These are phyloP conservation scores for Deroplatys truncata DNA, from an alignment of 2,888 invertebrate genomes.

Conservation along the genomic window DNA sequence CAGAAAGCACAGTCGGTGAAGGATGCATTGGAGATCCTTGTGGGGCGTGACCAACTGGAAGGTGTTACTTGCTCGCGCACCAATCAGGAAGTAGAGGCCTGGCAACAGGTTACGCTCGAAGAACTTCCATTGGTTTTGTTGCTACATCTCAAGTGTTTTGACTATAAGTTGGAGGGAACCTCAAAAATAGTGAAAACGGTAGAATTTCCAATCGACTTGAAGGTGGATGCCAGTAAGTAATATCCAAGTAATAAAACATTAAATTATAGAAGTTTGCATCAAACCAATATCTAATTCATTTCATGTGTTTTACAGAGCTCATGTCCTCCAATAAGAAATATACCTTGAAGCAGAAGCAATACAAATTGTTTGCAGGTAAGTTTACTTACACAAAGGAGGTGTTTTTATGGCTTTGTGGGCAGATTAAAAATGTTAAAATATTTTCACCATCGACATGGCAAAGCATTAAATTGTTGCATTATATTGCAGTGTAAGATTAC, in stretches of 20 bases:
- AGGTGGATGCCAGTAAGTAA: constrained; percentile 79
- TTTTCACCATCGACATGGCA: too few species aligned
- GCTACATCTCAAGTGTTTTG: constrained; percentile 91
- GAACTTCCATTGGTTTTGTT: constrained; percentile 85
- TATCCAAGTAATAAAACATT: too few species aligned
- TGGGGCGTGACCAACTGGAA: constrained; percentile 78
- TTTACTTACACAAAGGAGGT: too few species aligned
- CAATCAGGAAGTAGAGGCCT: constrained; percentile 79
- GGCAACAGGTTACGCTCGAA: constrained; percentile 85
- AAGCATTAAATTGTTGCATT: too few species aligned
- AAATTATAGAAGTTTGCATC: too few species aligned
- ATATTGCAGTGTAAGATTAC: too few species aligned
- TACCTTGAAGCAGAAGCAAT: constrained; percentile 71
- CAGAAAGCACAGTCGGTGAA: constrained; percentile 79
- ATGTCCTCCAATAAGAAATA: constrained; percentile 74
- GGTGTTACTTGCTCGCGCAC: constrained; percentile 80
- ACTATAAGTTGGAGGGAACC: constrained; percentile 81
- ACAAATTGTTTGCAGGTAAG: constrained; percentile 81
- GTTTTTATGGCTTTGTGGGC: too few species aligned
- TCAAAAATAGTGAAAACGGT: constrained; percentile 89
- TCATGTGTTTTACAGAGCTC: constrained; percentile 59
- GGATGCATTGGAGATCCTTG: constrained; percentile 82
- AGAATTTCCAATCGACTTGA: constrained; percentile 84
- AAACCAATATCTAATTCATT: too few species aligned
- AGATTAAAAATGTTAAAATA: too few species aligned